Conservation (phyloP, 2,113 vertebrate genomes). For the Microcebus lehilahytsara region DNA sequence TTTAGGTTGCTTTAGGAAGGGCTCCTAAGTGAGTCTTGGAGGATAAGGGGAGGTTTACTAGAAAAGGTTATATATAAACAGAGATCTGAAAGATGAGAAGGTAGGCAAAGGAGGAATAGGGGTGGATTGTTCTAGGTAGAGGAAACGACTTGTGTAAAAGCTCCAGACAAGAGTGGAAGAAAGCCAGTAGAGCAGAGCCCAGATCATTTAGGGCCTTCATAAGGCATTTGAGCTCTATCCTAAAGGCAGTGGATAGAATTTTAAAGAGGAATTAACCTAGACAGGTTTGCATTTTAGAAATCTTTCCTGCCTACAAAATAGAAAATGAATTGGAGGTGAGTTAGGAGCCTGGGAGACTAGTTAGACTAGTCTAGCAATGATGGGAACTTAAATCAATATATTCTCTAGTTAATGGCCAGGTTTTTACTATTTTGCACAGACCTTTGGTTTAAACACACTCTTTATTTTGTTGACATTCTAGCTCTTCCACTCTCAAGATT, state of each 20-base stretch:
- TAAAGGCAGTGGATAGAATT: background rate
- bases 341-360: background rate
- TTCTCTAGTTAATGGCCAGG: background rate
- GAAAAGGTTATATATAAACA: background rate
- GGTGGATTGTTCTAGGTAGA: background rate
- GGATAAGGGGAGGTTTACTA: background rate
- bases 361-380: background rate
- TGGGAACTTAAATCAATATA: background rate
- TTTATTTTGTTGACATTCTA: background rate
- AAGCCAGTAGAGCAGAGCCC: background rate
- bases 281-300: conserved; percentile 8
- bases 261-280: background rate
- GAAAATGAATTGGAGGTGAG: background rate
- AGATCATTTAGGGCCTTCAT: background rate
- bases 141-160: background rate
- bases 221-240: background rate
- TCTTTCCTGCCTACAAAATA: background rate
- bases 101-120: background rate
- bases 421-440: conserved; percentile 28
- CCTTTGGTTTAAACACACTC: background rate
- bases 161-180: background rate
- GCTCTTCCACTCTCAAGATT: background rate
- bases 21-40: background rate
- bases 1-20: background rate
- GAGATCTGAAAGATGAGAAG: background rate